A percentile compares a stretch with the other conserved stretches of the same genome.
phyloP scores from a whole-genome alignment of 2,797 vertebrate species.

The Peromyscus attwateri region DNA sequence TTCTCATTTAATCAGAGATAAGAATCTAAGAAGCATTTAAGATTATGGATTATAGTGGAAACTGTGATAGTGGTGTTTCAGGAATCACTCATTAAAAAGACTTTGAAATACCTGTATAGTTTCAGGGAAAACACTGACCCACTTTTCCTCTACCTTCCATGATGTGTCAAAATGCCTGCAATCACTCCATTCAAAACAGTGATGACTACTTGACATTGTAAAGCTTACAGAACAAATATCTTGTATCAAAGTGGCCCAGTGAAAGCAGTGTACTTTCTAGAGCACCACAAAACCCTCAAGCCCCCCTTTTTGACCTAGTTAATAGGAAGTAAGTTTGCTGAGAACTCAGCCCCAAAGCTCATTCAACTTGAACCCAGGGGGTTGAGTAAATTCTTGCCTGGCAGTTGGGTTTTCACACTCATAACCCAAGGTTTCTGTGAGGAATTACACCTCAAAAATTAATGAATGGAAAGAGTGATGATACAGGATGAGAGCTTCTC shows the following conservation, averaged over 20 bases:
- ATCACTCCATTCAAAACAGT: slow-evolving; percentile 38
- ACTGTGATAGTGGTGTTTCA: slow-evolving; percentile 25
- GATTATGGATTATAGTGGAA: slow-evolving; percentile 57
- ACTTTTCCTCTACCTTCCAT: slow-evolving; percentile 32
- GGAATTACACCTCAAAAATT: not conserved
- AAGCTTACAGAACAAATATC: slow-evolving; percentile 56
- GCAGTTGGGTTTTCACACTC: slow-evolving; percentile 41
- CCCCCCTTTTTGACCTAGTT: slow-evolving; percentile 72
- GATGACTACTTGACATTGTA: slow-evolving; percentile 2
- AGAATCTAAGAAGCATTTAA: slow-evolving; percentile 43
- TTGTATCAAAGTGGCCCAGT: slow-evolving; percentile 62
- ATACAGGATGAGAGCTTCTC: not conserved
- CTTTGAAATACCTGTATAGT: slow-evolving; percentile 43
- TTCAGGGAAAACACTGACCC: slow-evolving; percentile 68
- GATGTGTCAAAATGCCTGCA: not conserved
- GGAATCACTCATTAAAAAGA: not conserved
- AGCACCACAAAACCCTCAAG: slow-evolving; percentile 66
- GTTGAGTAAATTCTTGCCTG: slow-evolving; percentile 59
- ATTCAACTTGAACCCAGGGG: not conserved
- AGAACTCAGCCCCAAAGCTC: slow-evolving; percentile 2
- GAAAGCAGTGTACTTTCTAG: slow-evolving; percentile 77
- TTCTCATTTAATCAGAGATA: slow-evolving; percentile 31
- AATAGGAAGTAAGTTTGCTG: slow-evolving; percentile 59
- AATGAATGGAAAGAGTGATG: slow-evolving; percentile 29
- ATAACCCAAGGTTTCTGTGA: slow-evolving; percentile 30